Percentiles rank a stretch among this genome's conserved stretches.
Evolutionary conservation across 2,888 invertebrate species (phyloP).

Genomic region (Thalpophila matura): DNA sequence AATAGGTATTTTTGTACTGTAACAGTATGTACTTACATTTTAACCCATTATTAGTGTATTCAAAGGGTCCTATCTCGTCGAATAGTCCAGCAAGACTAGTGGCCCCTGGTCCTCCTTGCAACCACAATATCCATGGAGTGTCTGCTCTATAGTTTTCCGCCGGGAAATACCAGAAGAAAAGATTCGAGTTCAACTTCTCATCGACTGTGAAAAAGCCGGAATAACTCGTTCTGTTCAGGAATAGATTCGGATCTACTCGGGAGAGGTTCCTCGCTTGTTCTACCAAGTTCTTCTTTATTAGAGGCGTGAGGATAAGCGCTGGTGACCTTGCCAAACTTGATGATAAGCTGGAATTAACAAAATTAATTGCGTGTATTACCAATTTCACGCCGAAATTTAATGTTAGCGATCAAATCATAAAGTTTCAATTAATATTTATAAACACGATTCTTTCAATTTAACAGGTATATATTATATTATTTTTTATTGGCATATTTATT

Average conservation of each 20-base stretch:
- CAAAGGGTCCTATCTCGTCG: conserved; percentile 83
- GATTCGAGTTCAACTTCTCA: conserved; percentile 93
- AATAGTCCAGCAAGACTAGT: conserved; percentile 90
- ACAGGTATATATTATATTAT: conserved; percentile 50
- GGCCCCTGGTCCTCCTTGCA: conserved; percentile 96
- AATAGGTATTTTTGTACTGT: no score
- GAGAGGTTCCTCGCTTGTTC: conserved; percentile 74
- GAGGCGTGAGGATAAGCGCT: conserved; percentile 76
- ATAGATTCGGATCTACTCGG: conserved; percentile 72
- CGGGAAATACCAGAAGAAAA: conserved; percentile 97
- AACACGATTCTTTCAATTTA: background rate
- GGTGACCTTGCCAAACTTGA: conserved; percentile 61
- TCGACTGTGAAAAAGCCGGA: conserved; percentile 92
- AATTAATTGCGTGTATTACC: conserved; percentile 14
- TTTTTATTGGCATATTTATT: conserved; percentile 38
- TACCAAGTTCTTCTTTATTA: conserved; percentile 71
- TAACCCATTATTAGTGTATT: conserved; percentile 63
- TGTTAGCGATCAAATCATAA: background rate
- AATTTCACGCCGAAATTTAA: conserved; percentile 30
- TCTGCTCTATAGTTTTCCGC: conserved; percentile 74
- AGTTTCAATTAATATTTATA: conserved; percentile 17
- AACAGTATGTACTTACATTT: conserved; percentile 81
- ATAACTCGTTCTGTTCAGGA: conserved; percentile 84
- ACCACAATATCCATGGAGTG: conserved; percentile 95
- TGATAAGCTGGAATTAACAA: conserved; percentile 64